Evolutionary conservation across 2,113 vertebrate genomes (phyloP), one percentile per base, ranked within the genome.

Genomic region (Ranitomeya variabilis): DNA sequence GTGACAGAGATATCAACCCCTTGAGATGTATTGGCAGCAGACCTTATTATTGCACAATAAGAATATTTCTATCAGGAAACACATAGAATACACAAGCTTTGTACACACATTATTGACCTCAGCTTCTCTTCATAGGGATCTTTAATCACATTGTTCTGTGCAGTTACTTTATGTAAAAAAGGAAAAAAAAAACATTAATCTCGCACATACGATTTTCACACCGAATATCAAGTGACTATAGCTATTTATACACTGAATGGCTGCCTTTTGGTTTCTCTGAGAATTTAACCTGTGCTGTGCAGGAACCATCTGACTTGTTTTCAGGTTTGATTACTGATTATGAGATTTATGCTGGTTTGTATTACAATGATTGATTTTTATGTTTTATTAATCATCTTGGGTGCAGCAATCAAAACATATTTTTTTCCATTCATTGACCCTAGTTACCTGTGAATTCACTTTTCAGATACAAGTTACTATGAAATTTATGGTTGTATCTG

Each of bases 201-300:
- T 62, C 52, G 62, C 79, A 81, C 52, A 21, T 80, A 59, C 66
- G 10, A 45, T 74, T 69, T 82, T 88, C 66, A 88, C 86, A 31
- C 86, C 26, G 79, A 82, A 74, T 88, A 51, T 60, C 23, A 88
- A 74, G 59, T 76, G 31, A 12, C 11, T 67, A 19, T 26, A 57
- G 64, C 73, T 88, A 88, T 88, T 88, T 88, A 88, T 88, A 83
- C 69, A 59, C 26, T 45, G 0, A 51, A 19, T 69, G 76, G 64
- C 0, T 21, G n/a, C 15, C 52, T 55, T 62, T 66, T 23, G 18
- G 12, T 26, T 73, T 87, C 69, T 66, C 57, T 69, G 23, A 80
- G 26, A 60, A 26, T 74, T 88, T 88, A 88, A 80, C 86, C 60
- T 67, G 62, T 67, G 18, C 37, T 67, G 81, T 52, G 45, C 37